A percentile compares a stretch with the other conserved stretches of the same genome.
These are phyloP conservation scores for Dynastes maya DNA, from an alignment of 2,888 invertebrate species.

Conservation along the genomic window DNA sequence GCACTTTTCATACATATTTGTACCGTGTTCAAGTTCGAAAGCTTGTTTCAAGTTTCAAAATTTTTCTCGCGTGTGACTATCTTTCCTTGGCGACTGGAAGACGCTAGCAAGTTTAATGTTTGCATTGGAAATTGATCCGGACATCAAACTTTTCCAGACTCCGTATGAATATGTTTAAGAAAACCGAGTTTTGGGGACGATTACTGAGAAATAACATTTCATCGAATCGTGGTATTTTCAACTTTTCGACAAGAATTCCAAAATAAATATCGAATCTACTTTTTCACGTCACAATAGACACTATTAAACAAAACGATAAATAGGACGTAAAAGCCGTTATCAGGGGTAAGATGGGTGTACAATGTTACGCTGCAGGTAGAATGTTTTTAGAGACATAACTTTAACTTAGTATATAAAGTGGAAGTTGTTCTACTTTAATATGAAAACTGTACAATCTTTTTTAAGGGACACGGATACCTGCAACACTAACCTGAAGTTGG, in stretches of 20 bases:
- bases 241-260: neutral
- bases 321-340: neutral
- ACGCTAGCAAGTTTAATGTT: constrained; percentile 60
- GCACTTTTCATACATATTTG: neutral
- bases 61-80: constrained; percentile 50
- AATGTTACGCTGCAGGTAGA: too few relatives aligned
- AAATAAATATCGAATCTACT: too few relatives aligned
- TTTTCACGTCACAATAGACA: neutral
- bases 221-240: constrained; percentile 23
- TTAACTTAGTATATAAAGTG: too few relatives aligned
- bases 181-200: constrained; percentile 26
- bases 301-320: neutral
- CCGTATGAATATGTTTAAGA: constrained; percentile 60
- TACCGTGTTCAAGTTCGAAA: constrained; percentile 45
- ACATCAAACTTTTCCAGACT: constrained; percentile 59
- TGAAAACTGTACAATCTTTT: too few relatives aligned
- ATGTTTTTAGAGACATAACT: too few relatives aligned
- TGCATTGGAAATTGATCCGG: constrained; percentile 61
- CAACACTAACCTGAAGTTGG: too few relatives aligned
- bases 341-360: too few relatives aligned
- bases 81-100: constrained; percentile 15
- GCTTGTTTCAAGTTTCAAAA: constrained; percentile 52
- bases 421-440: too few relatives aligned
- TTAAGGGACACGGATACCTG: too few relatives aligned
- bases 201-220: constrained; percentile 38